These are phyloP conservation scores for Odontamblyopus rebecca DNA, from an alignment of 2,797 vertebrate genomes.

Conservation along the genomic window DNA sequence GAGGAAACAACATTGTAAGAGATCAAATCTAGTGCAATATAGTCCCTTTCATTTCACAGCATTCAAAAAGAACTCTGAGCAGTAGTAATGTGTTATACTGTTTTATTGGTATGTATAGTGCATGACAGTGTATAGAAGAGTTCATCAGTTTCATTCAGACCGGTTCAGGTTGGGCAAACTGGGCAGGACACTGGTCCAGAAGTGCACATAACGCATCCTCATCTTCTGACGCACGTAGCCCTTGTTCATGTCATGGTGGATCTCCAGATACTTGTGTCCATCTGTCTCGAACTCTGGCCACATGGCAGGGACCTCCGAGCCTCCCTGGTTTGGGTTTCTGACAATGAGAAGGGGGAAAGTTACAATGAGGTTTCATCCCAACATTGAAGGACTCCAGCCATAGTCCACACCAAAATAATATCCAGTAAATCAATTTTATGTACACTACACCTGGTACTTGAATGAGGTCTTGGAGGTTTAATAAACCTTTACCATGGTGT, in stretches of 20 bases:
- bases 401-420: background rate
- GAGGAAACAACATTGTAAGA: no score
- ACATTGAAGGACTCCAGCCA: background rate
- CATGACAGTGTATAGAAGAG: background rate
- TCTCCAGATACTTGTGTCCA: constrained; percentile 78
- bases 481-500: no score
- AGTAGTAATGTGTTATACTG: background rate
- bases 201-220: constrained; percentile 71
- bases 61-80: background rate
- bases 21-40: no score
- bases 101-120: background rate
- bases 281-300: constrained; percentile 77
- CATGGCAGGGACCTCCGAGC: constrained; percentile 68
- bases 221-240: constrained; percentile 74
- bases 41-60: no score
- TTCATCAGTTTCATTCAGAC: constrained; percentile 26
- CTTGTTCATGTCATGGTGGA: constrained; percentile 69
- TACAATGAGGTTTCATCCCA: background rate
- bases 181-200: constrained; percentile 77
- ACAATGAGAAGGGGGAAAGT: background rate
- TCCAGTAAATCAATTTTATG: no score
- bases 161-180: constrained; percentile 20
- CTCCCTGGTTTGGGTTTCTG: constrained; percentile 88
- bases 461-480: no score
- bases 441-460: no score